phyloP scores from a whole-genome alignment of 2,113 vertebrate species.

The Syrrhaptes paradoxus region DNA sequence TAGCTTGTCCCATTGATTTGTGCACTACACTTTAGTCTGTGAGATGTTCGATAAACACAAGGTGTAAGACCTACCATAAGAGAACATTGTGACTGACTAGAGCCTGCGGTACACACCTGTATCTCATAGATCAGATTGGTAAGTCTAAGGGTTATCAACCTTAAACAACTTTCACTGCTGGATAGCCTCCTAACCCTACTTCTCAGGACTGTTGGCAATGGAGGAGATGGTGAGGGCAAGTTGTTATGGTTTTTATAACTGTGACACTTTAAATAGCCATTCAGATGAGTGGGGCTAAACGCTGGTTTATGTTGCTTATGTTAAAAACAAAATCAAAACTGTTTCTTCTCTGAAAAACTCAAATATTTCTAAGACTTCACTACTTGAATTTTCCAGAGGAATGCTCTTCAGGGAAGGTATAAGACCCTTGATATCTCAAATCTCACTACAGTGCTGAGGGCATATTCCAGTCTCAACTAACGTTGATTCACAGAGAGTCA shows the following conservation, averaged over 20 bases:
- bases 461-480: neutral
- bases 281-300: neutral
- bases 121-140: neutral
- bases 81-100: neutral
- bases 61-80: neutral
- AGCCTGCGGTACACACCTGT: neutral
- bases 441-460: fast-evolving
- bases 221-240: neutral
- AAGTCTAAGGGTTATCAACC: neutral
- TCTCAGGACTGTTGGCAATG: neutral
- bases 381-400: neutral
- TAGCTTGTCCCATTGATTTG: neutral
- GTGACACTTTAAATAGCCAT: neutral
- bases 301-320: neutral
- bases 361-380: neutral
- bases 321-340: neutral
- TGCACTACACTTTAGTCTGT: neutral
- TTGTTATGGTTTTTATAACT: neutral
- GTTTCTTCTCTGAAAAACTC: neutral
- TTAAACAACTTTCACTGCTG: neutral
- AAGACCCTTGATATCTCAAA: neutral
- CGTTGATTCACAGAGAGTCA: fast-evolving
- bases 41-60: neutral
- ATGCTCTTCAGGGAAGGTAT: neutral
- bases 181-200: neutral